Conservation (phyloP, 2,113 vertebrate genomes). For the Otolemur garnettii region DNA sequence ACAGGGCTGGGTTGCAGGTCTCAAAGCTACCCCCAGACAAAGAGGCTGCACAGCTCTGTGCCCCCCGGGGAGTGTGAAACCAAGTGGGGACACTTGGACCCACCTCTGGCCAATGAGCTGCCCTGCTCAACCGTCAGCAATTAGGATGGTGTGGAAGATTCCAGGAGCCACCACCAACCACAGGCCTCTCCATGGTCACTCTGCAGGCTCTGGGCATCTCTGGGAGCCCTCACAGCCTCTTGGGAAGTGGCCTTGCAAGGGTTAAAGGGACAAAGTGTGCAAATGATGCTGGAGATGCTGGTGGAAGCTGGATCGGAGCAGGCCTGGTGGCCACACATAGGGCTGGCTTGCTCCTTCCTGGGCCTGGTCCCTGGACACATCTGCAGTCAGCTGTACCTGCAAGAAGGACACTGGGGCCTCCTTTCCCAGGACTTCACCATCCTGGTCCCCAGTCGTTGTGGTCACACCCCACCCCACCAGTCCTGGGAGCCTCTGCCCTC, state of each 20-base stretch:
- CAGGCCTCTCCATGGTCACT: not conserved
- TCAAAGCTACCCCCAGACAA: not conserved
- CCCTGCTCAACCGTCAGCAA: no score
- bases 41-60: not conserved
- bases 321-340: not conserved
- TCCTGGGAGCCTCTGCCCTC: not conserved
- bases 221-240: no score
- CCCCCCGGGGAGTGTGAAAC: no score
- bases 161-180: not conserved
- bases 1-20: not conserved
- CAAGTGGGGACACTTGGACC: no score
- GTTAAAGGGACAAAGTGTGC: not conserved
- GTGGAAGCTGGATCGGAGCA: not conserved
- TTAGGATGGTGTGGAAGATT: no score
- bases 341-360: no score
- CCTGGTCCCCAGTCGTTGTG: not conserved
- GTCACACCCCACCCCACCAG: not conserved
- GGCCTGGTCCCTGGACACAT: rapidly evolving
- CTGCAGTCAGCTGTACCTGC: not conserved
- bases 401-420: not conserved
- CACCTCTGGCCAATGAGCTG: no score
- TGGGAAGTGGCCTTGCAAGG: not conserved
- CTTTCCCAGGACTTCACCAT: not conserved
- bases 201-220: no score
- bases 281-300: not conserved